Conservation (phyloP, 2,888 invertebrate genomes). For the Colostygia pectinataria region DNA sequence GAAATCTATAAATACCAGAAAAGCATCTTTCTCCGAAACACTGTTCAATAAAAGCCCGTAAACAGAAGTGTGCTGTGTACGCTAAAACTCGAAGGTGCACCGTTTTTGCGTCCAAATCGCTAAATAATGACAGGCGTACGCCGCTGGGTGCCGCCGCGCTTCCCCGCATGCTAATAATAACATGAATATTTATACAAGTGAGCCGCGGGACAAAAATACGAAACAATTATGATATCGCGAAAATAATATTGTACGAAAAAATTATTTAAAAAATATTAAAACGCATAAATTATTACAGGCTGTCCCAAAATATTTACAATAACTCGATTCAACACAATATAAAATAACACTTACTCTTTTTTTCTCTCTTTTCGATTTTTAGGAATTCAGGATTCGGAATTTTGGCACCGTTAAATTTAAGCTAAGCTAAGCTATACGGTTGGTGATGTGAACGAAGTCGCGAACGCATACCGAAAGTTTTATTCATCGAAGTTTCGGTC, state of each 20-base stretch:
- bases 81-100: slow-evolving; percentile 55
- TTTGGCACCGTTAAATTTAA: no score
- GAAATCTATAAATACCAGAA: slow-evolving; percentile 4
- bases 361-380: no score
- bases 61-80: slow-evolving; percentile 25
- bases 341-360: no score
- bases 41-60: slow-evolving; percentile 16
- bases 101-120: slow-evolving; percentile 76
- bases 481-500: no score
- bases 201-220: slow-evolving; percentile 60
- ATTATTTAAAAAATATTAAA: not conserved
- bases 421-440: no score
- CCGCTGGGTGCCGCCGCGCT: slow-evolving; percentile 52
- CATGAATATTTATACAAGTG: slow-evolving; percentile 79
- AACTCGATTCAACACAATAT: no score
- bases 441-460: no score
- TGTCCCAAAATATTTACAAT: no score
- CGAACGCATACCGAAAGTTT: no score
- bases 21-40: slow-evolving; percentile 10
- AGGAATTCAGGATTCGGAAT: no score
- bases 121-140: slow-evolving; percentile 76
- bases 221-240: slow-evolving; percentile 41
- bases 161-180: slow-evolving; percentile 71
- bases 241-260: slow-evolving; percentile 17
- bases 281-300: no score